Percentiles rank a stretch among this genome's conserved stretches.
phyloP scores from a whole-genome alignment of 2,888 invertebrate species.

The Caenorhabditis macrosperma region DNA sequence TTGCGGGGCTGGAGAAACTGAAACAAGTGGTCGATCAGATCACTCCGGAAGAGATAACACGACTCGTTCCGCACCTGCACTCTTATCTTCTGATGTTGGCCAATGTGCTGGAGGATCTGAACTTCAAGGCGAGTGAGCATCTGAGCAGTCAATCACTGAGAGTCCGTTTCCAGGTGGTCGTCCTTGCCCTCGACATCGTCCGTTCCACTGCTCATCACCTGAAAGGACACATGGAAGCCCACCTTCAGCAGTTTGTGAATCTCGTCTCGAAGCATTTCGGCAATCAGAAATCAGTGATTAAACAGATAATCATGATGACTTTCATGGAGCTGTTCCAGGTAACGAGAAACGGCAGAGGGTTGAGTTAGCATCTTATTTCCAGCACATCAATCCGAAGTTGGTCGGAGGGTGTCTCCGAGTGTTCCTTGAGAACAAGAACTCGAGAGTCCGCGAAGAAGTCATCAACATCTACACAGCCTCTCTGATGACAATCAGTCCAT shows the following conservation, averaged over 20 bases:
- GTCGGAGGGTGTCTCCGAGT: slow-evolving; percentile 83
- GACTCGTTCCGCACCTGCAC: slow-evolving; percentile 85
- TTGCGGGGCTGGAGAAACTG: slow-evolving; percentile 80
- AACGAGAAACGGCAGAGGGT: neutral
- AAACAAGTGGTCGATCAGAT: slow-evolving; percentile 82
- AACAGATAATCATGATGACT: slow-evolving; percentile 82
- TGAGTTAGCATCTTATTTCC: neutral
- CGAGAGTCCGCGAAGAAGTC: slow-evolving; percentile 85
- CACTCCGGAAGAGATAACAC: slow-evolving; percentile 62
- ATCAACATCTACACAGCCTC: slow-evolving; percentile 87
- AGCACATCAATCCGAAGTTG: slow-evolving; percentile 81
- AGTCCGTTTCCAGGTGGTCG: slow-evolving; percentile 79
- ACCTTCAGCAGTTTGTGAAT: slow-evolving; percentile 81
- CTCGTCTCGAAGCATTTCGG: slow-evolving; percentile 82
- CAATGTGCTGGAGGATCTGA: slow-evolving; percentile 84
- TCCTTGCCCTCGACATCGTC: slow-evolving; percentile 82
- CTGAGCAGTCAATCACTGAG: too few relatives aligned
- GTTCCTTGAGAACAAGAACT: slow-evolving; percentile 82
- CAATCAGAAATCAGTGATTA: slow-evolving; percentile 82
- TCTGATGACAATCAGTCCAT: slow-evolving; percentile 87
- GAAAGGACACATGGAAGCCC: slow-evolving; percentile 73
- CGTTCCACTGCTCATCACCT: slow-evolving; percentile 81
- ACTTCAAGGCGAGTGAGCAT: slow-evolving; percentile 80
- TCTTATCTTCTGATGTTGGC: slow-evolving; percentile 85
- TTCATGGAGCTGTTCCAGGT: slow-evolving; percentile 83